These are phyloP conservation scores for Mystacornis crossleyi DNA, from an alignment of 2,113 vertebrate species.

Conservation along the genomic window DNA sequence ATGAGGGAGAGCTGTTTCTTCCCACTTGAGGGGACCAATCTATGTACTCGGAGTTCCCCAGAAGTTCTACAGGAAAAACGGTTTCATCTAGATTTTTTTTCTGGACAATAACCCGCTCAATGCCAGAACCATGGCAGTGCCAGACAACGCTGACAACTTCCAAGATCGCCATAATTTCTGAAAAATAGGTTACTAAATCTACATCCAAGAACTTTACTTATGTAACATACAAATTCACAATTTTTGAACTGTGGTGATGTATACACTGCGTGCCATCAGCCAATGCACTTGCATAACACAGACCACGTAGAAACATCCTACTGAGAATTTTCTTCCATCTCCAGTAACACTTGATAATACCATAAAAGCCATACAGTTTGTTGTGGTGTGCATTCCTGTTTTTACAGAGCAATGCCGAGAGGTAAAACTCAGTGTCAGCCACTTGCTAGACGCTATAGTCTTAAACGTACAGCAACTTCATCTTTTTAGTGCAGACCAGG, in stretches of 20 bases:
- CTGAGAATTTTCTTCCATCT: not conserved
- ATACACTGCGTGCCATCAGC: not conserved
- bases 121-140: not conserved
- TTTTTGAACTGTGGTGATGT: not conserved
- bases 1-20: not conserved
- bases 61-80: not conserved
- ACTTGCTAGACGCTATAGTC: not conserved
- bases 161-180: not conserved
- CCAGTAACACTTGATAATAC: not conserved
- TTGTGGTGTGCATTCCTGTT: not conserved
- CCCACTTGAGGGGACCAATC: not conserved
- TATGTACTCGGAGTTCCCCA: not conserved
- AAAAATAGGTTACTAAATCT: not conserved
- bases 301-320: fast-evolving
- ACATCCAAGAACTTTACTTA: not conserved
- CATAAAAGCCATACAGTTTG: not conserved
- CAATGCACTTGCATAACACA: not conserved
- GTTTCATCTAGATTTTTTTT: not conserved
- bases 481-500: not conserved
- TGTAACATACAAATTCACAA: not conserved
- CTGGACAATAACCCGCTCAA: not conserved
- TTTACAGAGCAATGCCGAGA: not conserved
- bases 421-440: not conserved
- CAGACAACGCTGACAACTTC: not conserved
- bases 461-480: not conserved